Evolutionary conservation across 1,140 invertebrate species (phyloP).

Genomic region (Eumaeus atala): DNA sequence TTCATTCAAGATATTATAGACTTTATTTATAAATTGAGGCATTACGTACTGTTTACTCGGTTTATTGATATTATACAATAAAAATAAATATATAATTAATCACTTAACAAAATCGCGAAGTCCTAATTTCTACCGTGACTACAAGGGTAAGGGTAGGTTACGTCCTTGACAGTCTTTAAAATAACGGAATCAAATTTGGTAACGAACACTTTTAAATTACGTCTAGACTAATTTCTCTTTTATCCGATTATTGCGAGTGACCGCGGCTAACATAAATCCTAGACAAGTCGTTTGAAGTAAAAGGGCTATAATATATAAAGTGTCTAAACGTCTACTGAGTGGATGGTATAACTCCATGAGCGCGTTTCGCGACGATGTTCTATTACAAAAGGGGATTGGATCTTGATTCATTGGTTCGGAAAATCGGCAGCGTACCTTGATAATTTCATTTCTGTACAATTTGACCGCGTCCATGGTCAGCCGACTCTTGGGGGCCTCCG

Average conservation of each 20-base stretch:
- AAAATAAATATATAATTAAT: too few relatives aligned
- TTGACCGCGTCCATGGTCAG: constrained; percentile 71
- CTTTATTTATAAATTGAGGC: too few relatives aligned
- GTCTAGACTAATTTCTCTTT: constrained; percentile 11
- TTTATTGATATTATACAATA: too few relatives aligned
- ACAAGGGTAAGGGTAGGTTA: too few relatives aligned
- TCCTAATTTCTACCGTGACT: too few relatives aligned
- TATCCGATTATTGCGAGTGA: not conserved
- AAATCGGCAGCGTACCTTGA: constrained; percentile 74
- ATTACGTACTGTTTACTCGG: too few relatives aligned
- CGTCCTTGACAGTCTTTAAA: too few relatives aligned
- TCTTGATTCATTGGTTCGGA: constrained; percentile 74
- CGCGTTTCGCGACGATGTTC: constrained; percentile 69
- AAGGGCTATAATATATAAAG: constrained; percentile 36
- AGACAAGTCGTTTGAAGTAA: constrained; percentile 26
- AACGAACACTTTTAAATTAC: not conserved
- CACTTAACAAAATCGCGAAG: too few relatives aligned
- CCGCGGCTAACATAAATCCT: constrained; percentile 11
- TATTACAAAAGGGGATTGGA: constrained; percentile 74
- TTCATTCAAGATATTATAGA: too few relatives aligned
- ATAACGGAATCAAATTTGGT: too few relatives aligned
- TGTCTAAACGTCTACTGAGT: constrained; percentile 59
- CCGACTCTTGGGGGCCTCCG: constrained; percentile 61
- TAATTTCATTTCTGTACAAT: constrained; percentile 75
- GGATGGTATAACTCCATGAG: constrained; percentile 61